phyloP scores from a whole-genome alignment of 2,888 invertebrate genomes.

The Eledona agricola region DNA sequence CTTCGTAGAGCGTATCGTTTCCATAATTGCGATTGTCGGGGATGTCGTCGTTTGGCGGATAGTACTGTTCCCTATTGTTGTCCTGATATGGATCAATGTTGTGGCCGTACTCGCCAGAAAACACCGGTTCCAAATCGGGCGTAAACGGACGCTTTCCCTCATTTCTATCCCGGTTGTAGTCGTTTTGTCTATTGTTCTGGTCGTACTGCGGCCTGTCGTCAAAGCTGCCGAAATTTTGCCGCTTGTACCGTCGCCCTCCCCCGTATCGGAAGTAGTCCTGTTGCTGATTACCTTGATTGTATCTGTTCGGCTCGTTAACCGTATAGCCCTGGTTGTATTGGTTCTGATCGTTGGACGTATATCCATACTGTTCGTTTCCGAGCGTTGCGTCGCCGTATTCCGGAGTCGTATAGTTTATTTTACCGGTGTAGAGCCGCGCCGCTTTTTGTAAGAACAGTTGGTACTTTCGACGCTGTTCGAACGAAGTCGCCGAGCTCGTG shows the following conservation, averaged over 20 bases:
- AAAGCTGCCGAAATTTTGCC: conserved; percentile 52
- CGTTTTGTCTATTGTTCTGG: conserved; percentile 6
- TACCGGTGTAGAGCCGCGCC: conserved; percentile 68
- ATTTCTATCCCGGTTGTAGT: conserved; percentile 17
- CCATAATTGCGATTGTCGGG: conserved; percentile 34
- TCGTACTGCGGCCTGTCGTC: conserved; percentile 21
- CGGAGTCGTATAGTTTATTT: not conserved
- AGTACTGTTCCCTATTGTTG: conserved; percentile 34
- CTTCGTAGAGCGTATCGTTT: conserved; percentile 63
- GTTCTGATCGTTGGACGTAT: conserved; percentile 18
- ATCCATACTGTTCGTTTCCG: conserved; percentile 43
- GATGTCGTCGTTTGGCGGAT: conserved; percentile 36
- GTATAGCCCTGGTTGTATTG: conserved; percentile 53
- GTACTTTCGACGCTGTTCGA: conserved; percentile 67
- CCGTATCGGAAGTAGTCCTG: conserved; percentile 46
- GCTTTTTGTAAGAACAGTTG: conserved; percentile 73
- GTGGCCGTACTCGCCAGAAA: conserved; percentile 54
- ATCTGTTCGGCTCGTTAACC: conserved; percentile 45
- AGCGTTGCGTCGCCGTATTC: not conserved
- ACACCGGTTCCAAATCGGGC: too few relatives aligned
- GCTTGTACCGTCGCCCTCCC: conserved; percentile 47
- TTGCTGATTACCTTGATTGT: conserved; percentile 51
- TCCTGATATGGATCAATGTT: conserved; percentile 57
- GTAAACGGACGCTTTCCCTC: too few relatives aligned
- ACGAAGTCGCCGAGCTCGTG: conserved; percentile 79